phyloP scores from a whole-genome alignment of 2,797 vertebrate genomes.

The Carapus acus region DNA sequence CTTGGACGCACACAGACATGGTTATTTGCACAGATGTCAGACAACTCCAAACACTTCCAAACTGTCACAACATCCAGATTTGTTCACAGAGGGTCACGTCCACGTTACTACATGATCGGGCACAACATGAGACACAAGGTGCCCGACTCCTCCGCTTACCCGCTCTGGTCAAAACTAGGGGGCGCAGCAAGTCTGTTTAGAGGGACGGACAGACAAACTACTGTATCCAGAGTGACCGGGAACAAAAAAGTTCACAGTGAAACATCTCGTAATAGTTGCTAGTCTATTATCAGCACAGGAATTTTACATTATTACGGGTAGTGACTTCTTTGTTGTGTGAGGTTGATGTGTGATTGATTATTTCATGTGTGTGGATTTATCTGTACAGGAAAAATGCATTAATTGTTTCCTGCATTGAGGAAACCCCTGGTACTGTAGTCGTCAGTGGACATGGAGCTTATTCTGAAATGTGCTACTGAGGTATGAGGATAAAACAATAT shows the following conservation, averaged over 20 bases:
- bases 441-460: conserved; percentile 6
- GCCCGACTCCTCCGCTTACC: conserved; percentile 14
- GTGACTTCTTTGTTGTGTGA: conserved; percentile 6
- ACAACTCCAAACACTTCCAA: neutral
- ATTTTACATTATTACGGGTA: conserved; percentile 9
- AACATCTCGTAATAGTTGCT: conserved; percentile 40
- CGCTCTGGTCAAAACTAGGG: conserved; percentile 7
- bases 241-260: conserved; percentile 44
- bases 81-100: neutral
- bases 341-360: conserved; percentile 11
- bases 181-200: conserved; percentile 4
- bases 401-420: too few relatives aligned
- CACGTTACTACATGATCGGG: conserved; percentile 2
- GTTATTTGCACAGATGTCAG: conserved; percentile 11
- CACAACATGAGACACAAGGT: conserved; percentile 16
- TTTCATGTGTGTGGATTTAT: conserved; percentile 7
- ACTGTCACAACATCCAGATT: conserved; percentile 9
- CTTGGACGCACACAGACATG: neutral
- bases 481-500: conserved; percentile 30
- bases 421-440: too few relatives aligned
- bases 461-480: conserved; percentile 10
- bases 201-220: conserved; percentile 1
- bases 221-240: conserved; percentile 7
- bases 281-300: conserved; percentile 21
- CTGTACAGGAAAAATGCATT: conserved; percentile 25